These are phyloP conservation scores for Elmis aenea DNA, from an alignment of 2,888 invertebrate species.

Conservation along the genomic window DNA sequence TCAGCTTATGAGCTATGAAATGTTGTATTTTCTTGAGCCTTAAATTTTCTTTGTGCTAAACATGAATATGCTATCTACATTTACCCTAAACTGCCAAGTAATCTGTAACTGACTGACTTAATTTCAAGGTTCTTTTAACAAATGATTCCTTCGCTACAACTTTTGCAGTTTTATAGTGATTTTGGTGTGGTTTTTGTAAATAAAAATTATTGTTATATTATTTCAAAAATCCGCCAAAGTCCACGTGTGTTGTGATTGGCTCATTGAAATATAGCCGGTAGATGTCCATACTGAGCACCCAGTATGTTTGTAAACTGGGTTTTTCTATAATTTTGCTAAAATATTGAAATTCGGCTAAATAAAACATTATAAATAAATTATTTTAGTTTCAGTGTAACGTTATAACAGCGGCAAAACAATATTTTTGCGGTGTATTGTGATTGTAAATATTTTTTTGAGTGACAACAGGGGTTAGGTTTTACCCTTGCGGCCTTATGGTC, in stretches of 20 bases:
- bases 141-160: too few relatives aligned
- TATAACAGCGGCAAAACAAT: constrained; percentile 3
- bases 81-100: too few relatives aligned
- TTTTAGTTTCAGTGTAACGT: constrained; percentile 10
- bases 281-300: constrained; percentile 47
- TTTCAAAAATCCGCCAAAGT: constrained; percentile 25
- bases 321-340: constrained; percentile 46
- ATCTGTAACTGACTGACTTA: too few relatives aligned
- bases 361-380: constrained; percentile 21
- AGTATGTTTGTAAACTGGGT: constrained; percentile 53
- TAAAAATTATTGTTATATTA: too few relatives aligned
- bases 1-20: too few relatives aligned
- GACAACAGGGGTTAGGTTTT: constrained; percentile 47
- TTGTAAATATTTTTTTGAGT: constrained; percentile 24
- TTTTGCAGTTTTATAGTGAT: too few relatives aligned
- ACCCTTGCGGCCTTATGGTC: constrained; percentile 46
- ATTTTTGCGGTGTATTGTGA: constrained; percentile 7
- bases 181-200: too few relatives aligned
- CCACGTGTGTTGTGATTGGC: constrained; percentile 27
- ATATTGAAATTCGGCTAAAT: constrained; percentile 29
- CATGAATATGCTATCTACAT: too few relatives aligned
- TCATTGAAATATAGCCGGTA: constrained; percentile 36
- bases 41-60: too few relatives aligned
- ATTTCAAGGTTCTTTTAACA: too few relatives aligned
- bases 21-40: too few relatives aligned